Evolutionary conservation across 2,797 vertebrate genomes (phyloP), one percentile per base, ranked within the genome.

Genomic region (Antrozous pallidus): DNA sequence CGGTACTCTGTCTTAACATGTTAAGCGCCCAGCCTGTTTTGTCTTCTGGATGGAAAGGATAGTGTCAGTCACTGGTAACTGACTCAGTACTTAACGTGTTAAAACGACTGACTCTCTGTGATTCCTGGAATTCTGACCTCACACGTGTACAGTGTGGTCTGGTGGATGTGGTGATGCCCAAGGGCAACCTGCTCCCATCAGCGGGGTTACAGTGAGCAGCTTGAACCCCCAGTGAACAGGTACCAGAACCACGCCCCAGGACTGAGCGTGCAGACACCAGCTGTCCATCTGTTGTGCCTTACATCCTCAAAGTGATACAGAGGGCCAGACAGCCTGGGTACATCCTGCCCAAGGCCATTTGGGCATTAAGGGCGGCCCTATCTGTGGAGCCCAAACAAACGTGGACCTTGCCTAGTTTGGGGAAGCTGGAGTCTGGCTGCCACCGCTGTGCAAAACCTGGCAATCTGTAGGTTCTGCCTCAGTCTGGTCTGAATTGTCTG

Each of bases 91-190:
- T 54, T 54, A 54, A 24, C 8, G 1, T 47, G 16, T 26, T 54
- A 17, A 80, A 61, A 56, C 5, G 10, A 9, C 61, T 14, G 6
- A 24, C n/a, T 26, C 22, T 5, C 9, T n/a, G 31, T 9, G 3
- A 49, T 2, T 24, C 17, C n/a, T 47, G 28, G 2, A 20, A 16
- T 45, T 65, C 33, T 22, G 28, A 71, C 8, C 51, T 47, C 5
- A 4, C 42, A 28, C 1, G 4, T 8, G 54, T 14, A 9, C 42
- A 49, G 42, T 4, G 10, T 0, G 1, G 40, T 24, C 18, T 26
- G 71, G 38, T 12, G 36, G 36, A 16, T 2, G 1, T 6, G 13
- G 2, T 1, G 67, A 16, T 1, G 22, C 56, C 28, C 0, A 3
- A 16, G 31, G 47, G 36, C 1, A 2, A 49, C 47, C 26, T 5